Base-by-base conservation (phyloP, 2,888 invertebrate species). In the Morpho deidamia region DNA sequence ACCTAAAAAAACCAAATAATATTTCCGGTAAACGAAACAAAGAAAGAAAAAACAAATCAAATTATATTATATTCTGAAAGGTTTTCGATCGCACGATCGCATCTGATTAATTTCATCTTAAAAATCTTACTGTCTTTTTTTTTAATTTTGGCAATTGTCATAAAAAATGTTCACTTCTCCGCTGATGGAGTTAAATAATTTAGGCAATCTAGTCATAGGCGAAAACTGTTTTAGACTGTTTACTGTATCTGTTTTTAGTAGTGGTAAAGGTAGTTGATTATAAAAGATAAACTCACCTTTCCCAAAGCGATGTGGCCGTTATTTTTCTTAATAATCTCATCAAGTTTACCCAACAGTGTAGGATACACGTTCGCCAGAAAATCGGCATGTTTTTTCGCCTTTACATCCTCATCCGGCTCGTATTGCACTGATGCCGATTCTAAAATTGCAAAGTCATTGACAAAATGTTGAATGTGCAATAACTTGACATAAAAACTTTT, bases 291-390 rank as follows among this genome's bases (percentile, higher is more conserved):
- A 39, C 49, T 43, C 61, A 91, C 90, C 81, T 85, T 87, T 56
- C 90, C 90, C 53, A 83, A 71, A 14, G 91, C 92, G 11, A 93
- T 72, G 64, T 92, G 86, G 8, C 93, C 93, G 10, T 89, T 90
- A 66, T 93, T 93, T 46, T 90, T 80, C 60, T 87, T 82, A 5
- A 91, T 87, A 42, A 91, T 83, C 8, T 82, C 81, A 51, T 93
- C 91, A 3, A 94, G 74, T 67, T 90, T 92, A 45, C 83, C 77
- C 66, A 92, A 64, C 61, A 90, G 81, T 39, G 64, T 82, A 0
- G 93, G 93, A 47, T 92, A 81, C 1, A 76, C 72, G 65, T 91
- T 91, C 40, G 86, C 83, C 35, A 81, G 66, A 14, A 85, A 67
- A 1, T 84, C 77, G 0, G 78, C 85, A 50, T 84, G 82, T 60